Evolutionary conservation across 2,888 invertebrate species (phyloP), one percentile per base, ranked within the genome.

Genomic region (Gryllus longicercus): DNA sequence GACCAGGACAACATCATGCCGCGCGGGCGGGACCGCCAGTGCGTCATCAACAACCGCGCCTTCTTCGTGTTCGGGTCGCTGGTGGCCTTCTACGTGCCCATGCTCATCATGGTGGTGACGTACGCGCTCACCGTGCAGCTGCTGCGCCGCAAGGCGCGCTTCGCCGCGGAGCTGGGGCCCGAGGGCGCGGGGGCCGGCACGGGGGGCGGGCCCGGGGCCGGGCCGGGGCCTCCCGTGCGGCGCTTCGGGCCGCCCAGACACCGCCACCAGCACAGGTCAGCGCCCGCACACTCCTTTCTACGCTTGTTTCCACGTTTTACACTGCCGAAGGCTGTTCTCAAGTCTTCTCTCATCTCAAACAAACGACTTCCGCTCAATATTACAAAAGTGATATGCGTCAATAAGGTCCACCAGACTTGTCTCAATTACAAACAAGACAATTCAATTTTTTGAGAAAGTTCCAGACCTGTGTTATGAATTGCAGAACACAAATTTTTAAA

Each of bases 61-160:
- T 95, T 95, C 88, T 95, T 95, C 90, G 93, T 96, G 79, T 95
- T 96, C 87, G 98, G 97, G 25, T 97, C 97, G 0, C 88, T 97
- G 85, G 93, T 96, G 80, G 96, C 97, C 63, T 98, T 98, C 89
- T 97, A 97, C 89, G 94, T 98, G 83, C 98, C 98, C 10, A 96
- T 98, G 93, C 89, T 96, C 83, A 95, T 96, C 84, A 98, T 98
- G 98, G 94, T 97, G 82, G 92, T 95, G 81, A 95, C 96, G 1
- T 98, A 97, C 86, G 93, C 95, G 0, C 89, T 97, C 81, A 98
- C 98, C 1, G 95, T 97, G 50, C 93, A 95, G 83, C 89, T 98
- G 83, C 89, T 98, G 84, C 92, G 95, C 84, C 91, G 93, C 82
- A 94, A 95, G 85, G 95, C 95, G 0, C 89, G 92, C 82, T 90